Percentiles rank a stretch among this genome's conserved stretches.
Conservation (phyloP, 1,140 invertebrate species). For the Apis cerana region DNA sequence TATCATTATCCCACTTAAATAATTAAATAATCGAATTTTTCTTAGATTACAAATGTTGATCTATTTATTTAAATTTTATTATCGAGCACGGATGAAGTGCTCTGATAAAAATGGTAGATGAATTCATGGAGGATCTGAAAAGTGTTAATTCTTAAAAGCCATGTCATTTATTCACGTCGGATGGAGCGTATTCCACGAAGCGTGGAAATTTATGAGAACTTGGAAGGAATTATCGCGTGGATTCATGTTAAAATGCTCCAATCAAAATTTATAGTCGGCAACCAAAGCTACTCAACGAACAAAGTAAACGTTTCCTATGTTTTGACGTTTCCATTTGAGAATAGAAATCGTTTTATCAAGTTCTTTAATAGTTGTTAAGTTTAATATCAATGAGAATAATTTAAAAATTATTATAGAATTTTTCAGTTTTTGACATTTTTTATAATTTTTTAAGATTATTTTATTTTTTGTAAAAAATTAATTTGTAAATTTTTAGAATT, state of each 20-base stretch:
- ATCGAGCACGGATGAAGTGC: neutral
- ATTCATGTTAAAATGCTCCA: slow-evolving; percentile 48
- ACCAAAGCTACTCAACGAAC: neutral
- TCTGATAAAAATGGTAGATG: no score
- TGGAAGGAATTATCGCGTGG: slow-evolving; percentile 50
- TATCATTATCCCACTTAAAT: neutral
- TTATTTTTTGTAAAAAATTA: neutral
- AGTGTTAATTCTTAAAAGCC: slow-evolving; percentile 29
- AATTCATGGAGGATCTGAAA: neutral
- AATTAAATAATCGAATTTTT: neutral
- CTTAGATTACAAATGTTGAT: neutral
- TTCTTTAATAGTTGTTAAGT: neutral
- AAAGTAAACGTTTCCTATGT: slow-evolving; percentile 49
- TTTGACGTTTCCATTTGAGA: slow-evolving; percentile 17
- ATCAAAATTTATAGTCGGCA: slow-evolving; percentile 61
- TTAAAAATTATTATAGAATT: no score
- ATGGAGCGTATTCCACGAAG: neutral
- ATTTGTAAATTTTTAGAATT: no score
- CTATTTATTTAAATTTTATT: slow-evolving; percentile 29
- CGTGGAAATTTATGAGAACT: slow-evolving; percentile 20
- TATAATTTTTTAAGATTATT: neutral
- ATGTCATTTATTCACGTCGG: slow-evolving; percentile 14
- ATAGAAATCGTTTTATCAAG: neutral
- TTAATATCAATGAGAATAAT: no score
- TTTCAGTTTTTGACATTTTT: no score